Conservation (phyloP, 2,113 vertebrate species). For the Tenebrosternarchus preto region DNA sequence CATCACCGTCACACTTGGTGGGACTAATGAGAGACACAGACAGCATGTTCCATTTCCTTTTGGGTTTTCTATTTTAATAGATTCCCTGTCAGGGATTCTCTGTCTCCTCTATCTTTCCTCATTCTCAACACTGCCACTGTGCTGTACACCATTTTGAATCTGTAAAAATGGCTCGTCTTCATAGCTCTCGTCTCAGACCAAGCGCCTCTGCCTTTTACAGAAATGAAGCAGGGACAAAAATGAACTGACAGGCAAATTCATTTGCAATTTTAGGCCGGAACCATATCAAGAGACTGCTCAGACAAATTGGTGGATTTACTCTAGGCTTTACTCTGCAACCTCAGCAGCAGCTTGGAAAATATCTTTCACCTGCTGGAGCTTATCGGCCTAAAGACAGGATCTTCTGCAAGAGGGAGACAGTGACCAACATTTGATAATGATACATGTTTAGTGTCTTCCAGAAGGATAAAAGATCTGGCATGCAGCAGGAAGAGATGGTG, state of each 20-base stretch:
- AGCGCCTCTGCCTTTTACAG: conserved; percentile 5
- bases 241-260: background rate
- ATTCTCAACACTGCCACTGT: background rate
- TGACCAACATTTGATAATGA: conserved; percentile 32
- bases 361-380: conserved; percentile 30
- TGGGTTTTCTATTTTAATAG: conserved; percentile 50
- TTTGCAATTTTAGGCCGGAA: conserved; percentile 13
- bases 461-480: conserved; percentile 23
- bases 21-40: conserved; percentile 45
- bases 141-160: conserved; percentile 7
- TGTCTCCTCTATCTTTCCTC: conserved; percentile 10
- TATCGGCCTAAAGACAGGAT: conserved; percentile 1
- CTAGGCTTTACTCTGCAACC: conserved; percentile 19
- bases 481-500: conserved; percentile 12
- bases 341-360: conserved; percentile 34
- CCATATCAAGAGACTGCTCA: conserved; percentile 14
- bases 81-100: conserved; percentile 22
- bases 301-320: conserved; percentile 34
- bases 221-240: conserved; percentile 11
- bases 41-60: conserved; percentile 43
- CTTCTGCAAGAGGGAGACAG: background rate
- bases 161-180: background rate
- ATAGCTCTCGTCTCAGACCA: conserved; percentile 5
- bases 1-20: conserved; percentile 41
- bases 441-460: conserved; percentile 45